Evolutionary conservation across 2,888 invertebrate genomes (phyloP), one percentile per base, ranked within the genome.

Genomic region (Coenonympha arcania): DNA sequence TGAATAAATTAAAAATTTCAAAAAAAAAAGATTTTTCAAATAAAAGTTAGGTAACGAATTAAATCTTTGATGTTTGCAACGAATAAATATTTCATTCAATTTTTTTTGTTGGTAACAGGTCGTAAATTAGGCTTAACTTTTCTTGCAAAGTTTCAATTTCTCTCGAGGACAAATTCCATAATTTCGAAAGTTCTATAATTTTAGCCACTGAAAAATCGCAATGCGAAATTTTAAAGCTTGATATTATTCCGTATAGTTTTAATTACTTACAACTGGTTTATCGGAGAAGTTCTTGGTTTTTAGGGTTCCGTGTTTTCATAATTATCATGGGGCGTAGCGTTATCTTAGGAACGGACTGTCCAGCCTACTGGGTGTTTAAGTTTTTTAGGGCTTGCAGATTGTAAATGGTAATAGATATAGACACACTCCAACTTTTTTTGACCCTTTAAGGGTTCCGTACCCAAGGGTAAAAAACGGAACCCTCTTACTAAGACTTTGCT

Each of bases 81-180:
- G 34, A n/a, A 44, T 44, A 44, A 44, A 44, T 44, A 44, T 44
- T 34, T 24, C 22, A 48, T 39, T 39, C 43, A 39, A 43, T 43
- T 39, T 52, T 52, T 52, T 50, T 52, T 43, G 48, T 42, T 43
- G 39, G 30, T 52, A 48, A 45, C 45, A 52, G 52, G 46, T 52
- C 52, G 52, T 52, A 52, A 52, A 52, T 52, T 52, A 47, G 52
- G 52, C 52, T 43, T 43, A 47, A 52, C 52, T 52, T 52, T 52
- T 52, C 52, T 52, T 52, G 43, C 42, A 43, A 39, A 52, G 47
- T 52, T 52, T 48, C 52, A 52, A 52, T 52, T 52, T 43, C 48
- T 52, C 52, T 26, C 31, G 52, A 52, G 52, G 48, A 50, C 46
- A 41, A 44, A 52, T 48, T 39, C 26, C 36, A 46, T 42, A 40